Evolutionary conservation across 2,888 invertebrate genomes (phyloP).

Genomic region (Pherbina coryleti): DNA sequence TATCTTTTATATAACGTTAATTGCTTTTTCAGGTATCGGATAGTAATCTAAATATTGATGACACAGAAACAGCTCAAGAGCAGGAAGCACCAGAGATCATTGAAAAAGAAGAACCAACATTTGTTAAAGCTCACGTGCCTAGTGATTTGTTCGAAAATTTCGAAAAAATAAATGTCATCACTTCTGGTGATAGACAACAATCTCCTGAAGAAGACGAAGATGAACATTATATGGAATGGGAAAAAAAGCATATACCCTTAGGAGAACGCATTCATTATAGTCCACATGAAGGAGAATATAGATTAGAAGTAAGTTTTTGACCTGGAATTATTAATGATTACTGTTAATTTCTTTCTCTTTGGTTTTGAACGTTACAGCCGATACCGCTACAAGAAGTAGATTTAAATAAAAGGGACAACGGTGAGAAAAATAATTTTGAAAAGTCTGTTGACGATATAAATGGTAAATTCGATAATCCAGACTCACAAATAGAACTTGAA

Average conservation of each 20-base stretch:
- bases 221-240: background rate
- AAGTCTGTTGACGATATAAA: background rate
- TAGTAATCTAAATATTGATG: background rate
- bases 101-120: slow-evolving; percentile 14
- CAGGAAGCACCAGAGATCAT: background rate
- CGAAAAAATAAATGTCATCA: background rate
- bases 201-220: background rate
- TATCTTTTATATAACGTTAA: background rate
- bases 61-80: background rate
- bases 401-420: background rate
- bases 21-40: background rate
- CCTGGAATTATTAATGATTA: background rate
- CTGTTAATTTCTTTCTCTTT: no score
- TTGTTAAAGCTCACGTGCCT: background rate
- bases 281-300: background rate
- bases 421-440: background rate
- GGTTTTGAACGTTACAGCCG: no score
- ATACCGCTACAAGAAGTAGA: no score
- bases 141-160: background rate
- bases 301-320: background rate
- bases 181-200: background rate
- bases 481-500: background rate
- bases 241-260: background rate
- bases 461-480: background rate
- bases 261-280: background rate